Base-by-base conservation (phyloP, 2,797 vertebrate species). In the Lagorchestes hirsutus region DNA sequence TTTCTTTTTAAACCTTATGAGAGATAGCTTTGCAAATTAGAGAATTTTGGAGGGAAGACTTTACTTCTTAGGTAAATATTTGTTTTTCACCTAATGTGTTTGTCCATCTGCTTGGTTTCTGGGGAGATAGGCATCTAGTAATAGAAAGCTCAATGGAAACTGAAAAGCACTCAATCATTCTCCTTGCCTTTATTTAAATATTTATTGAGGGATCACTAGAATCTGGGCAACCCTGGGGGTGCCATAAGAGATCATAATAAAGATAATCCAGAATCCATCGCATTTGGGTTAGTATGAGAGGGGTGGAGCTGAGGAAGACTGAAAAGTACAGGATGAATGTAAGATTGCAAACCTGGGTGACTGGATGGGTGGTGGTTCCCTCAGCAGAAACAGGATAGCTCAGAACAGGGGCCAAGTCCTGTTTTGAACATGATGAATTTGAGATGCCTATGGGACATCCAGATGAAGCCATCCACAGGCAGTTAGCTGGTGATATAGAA, bases 11-110 rank as follows among this genome's bases (percentile, higher is more conserved):
- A 91, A 96, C 91, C 91, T 82, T 97, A 94, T 96, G 96, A 55
- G 96, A 58, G 55, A 50, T 40, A 91, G 94, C 91, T 94, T 96
- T 96, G 57, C 93, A 95, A 97, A 95, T 93, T 95, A 96, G 95
- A 94, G 57, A 52, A 91, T 59, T 96, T 95, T 91, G 90, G 93
- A 97, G 96, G 94, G 94, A 95, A 0, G 2, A 93, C 90, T 97
- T 96, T 90, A 55, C 93, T 74, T 92, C 59, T 97, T 97, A 10
- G 92, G 95, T 96, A 98, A 98, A 98, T 98, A 96, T 98, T 98
- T 98, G 96, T 92, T 97, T 97, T 98, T 96, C 55, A 90, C 90
- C 96, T 98, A 97, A 98, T 97, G 98, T 98, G 97, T 98, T 98
- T 97, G 96, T 95, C 95, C 96, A 93, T 97, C 97, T 97, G 97